phyloP scores from a whole-genome alignment of 2,113 vertebrate genomes.

The Pygoscelis antarcticus region DNA sequence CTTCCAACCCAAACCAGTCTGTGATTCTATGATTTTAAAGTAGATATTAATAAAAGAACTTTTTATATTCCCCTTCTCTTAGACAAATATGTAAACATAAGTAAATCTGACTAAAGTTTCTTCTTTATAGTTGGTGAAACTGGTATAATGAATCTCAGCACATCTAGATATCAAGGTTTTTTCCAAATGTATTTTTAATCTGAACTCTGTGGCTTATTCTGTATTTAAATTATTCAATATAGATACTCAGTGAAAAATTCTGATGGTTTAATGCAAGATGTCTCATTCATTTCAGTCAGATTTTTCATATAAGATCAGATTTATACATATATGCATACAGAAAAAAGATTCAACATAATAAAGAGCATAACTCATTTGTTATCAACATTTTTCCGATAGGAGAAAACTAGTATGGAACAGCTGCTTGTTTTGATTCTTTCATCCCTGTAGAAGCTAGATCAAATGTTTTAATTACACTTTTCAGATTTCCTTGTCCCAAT shows the following conservation, averaged over 20 bases:
- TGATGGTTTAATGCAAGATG: background rate
- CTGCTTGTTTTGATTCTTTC: background rate
- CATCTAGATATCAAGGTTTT: background rate
- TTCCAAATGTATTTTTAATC: background rate
- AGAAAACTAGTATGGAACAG: background rate
- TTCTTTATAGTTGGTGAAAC: background rate
- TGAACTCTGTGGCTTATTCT: background rate
- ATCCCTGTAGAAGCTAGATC: background rate
- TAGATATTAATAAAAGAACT: background rate
- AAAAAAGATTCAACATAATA: background rate
- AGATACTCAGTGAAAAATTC: background rate
- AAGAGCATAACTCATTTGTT: background rate
- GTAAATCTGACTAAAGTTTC: background rate
- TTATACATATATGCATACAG: accelerated
- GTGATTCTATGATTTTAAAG: background rate
- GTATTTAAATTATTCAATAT: background rate
- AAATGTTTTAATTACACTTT: background rate
- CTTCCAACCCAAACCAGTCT: background rate
- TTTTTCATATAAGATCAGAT: background rate
- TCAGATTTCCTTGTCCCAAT: background rate
- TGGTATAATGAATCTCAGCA: background rate
- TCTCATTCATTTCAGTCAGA: background rate
- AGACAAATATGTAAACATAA: background rate
- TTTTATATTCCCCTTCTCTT: background rate
- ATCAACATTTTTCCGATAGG: background rate